phyloP scores from a whole-genome alignment of 2,888 invertebrate genomes.

The Ecliptopera silaceata region DNA sequence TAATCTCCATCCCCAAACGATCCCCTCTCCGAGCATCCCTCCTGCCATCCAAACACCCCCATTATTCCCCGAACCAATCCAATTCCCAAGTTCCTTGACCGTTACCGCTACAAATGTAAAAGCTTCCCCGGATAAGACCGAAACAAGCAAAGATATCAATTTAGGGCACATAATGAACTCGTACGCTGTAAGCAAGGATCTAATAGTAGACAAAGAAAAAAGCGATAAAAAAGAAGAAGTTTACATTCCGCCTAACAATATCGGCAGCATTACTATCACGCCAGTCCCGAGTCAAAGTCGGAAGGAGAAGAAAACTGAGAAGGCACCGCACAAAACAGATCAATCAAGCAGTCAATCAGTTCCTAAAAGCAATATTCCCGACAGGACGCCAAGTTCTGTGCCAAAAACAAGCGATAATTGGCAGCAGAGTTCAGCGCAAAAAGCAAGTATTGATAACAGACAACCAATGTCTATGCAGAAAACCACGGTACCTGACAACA shows the following conservation, averaged over 20 bases:
- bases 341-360: background rate
- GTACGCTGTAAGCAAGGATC: slow-evolving; percentile 58
- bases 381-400: background rate
- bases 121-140: slow-evolving; percentile 41
- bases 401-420: background rate
- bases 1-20: slow-evolving; percentile 16
- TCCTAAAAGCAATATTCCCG: background rate
- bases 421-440: background rate
- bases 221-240: slow-evolving; percentile 58
- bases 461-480: background rate
- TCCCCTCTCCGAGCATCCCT: slow-evolving; percentile 8
- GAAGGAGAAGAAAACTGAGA: slow-evolving; percentile 54
- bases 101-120: slow-evolving; percentile 61
- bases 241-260: slow-evolving; percentile 69
- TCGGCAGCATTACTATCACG: slow-evolving; percentile 77
- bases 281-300: slow-evolving; percentile 56
- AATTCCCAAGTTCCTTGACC: slow-evolving; percentile 74
- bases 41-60: slow-evolving; percentile 25
- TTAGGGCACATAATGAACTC: slow-evolving; percentile 57
- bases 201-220: slow-evolving; percentile 54
- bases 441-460: background rate
- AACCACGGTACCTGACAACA: background rate
- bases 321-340: slow-evolving; percentile 3
- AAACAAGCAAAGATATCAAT: slow-evolving; percentile 32
- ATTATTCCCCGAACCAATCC: slow-evolving; percentile 61